These are phyloP conservation scores for Morelia viridis DNA, from an alignment of 2,797 vertebrate genomes.

Conservation along the genomic window DNA sequence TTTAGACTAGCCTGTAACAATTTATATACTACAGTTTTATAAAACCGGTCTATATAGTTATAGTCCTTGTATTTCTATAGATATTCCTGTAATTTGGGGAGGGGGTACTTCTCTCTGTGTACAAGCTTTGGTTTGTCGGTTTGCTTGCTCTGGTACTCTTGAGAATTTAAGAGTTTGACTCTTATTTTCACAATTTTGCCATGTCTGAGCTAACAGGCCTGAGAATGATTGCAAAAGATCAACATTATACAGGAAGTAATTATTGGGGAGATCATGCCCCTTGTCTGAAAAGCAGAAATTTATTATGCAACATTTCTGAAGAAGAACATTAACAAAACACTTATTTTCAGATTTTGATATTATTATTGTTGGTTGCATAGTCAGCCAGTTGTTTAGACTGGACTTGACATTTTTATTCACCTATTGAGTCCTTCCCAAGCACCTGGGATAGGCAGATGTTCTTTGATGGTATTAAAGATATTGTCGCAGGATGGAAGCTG, in stretches of 20 bases:
- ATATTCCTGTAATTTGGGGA: neutral
- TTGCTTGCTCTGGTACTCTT: neutral
- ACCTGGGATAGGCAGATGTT: neutral
- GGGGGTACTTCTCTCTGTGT: neutral
- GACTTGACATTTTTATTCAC: neutral
- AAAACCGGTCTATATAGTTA: neutral
- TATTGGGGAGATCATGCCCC: neutral
- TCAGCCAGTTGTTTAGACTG: neutral
- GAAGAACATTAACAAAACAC: neutral
- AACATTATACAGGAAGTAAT: neutral
- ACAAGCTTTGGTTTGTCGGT: neutral
- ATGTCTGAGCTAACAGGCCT: neutral
- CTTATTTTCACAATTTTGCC: neutral
- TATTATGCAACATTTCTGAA: neutral
- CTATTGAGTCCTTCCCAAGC: neutral
- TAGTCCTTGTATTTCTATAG: neutral
- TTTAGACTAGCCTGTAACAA: neutral
- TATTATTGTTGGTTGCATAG: too few relatives aligned
- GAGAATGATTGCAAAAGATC: neutral
- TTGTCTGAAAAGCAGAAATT: neutral
- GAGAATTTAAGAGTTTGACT: neutral
- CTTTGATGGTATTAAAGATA: neutral
- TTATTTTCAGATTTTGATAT: neutral
- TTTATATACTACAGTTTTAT: neutral
- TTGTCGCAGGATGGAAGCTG: neutral